Conservation (phyloP, 2,113 vertebrate species). For the Aegithalos caudatus region DNA sequence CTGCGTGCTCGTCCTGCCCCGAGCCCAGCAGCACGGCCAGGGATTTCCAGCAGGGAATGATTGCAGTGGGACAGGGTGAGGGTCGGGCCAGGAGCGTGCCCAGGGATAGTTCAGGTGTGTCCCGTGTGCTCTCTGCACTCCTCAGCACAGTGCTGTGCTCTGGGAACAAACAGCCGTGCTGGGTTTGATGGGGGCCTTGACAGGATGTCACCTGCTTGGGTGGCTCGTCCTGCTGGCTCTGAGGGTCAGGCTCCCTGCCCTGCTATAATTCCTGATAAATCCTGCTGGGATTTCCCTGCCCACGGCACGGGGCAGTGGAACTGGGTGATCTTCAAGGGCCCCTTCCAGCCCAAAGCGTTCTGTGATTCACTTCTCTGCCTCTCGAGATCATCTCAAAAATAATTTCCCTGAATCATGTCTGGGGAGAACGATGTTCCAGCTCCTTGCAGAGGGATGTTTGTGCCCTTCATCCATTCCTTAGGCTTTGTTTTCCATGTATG, state of each 20-base stretch:
- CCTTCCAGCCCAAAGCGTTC: neutral
- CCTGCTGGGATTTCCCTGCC: neutral
- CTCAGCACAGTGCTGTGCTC: fast-evolving
- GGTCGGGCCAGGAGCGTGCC: fast-evolving
- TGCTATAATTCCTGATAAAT: neutral
- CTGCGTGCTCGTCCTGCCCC: fast-evolving
- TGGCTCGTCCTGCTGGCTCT: neutral
- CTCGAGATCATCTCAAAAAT: neutral
- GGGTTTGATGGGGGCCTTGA: fast-evolving
- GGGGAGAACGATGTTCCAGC: fast-evolving
- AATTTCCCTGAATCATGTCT: neutral
- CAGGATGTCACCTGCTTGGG: fast-evolving
- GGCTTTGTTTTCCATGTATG: fast-evolving
- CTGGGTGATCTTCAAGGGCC: neutral
- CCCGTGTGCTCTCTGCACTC: fast-evolving
- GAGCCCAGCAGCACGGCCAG: fast-evolving
- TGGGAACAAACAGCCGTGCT: neutral
- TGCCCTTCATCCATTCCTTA: fast-evolving
- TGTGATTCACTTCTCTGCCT: fast-evolving
- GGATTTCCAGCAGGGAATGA: neutral
- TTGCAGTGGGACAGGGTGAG: fast-evolving
- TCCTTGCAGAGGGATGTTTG: neutral
- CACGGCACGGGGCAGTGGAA: fast-evolving
- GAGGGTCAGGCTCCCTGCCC: neutral
- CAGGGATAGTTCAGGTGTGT: fast-evolving